Percentiles rank a stretch among this genome's conserved stretches.
Evolutionary conservation across 2,888 invertebrate species (phyloP).

Genomic region (Dioctria rufipes): DNA sequence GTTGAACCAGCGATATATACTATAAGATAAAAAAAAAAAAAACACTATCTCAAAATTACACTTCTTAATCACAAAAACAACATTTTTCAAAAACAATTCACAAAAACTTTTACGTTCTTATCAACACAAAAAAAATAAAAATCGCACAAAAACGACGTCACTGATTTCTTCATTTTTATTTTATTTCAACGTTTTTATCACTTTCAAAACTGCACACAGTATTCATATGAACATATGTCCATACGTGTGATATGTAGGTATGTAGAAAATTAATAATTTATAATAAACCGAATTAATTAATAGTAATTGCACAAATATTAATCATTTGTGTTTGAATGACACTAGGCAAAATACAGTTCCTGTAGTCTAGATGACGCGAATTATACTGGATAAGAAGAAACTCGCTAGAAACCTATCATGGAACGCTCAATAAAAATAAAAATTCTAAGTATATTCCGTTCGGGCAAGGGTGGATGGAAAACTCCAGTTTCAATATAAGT

Average conservation of each 20-base stretch:
- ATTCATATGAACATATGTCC: no score
- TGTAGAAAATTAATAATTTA: no score
- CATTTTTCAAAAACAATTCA: no score
- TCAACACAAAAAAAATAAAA: background rate
- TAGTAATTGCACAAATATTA: no score
- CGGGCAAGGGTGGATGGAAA: conserved; percentile 31
- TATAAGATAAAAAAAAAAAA: no score
- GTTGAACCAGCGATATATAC: background rate
- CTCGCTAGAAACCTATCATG: background rate
- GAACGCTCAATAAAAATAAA: conserved; percentile 21
- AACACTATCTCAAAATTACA: background rate
- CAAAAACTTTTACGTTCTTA: no score
- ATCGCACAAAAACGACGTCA: background rate
- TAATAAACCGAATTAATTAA: no score
- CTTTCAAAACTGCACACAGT: no score
- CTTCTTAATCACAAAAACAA: background rate
- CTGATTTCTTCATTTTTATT: no score
- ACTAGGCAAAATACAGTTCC: conserved; percentile 2
- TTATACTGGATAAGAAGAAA: conserved; percentile 33
- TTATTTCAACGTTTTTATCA: no score
- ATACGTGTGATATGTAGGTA: no score
- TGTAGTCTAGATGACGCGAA: conserved; percentile 37
- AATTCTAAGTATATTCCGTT: background rate
- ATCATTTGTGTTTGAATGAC: no score
- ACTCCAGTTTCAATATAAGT: background rate